A percentile compares a stretch with the other conserved stretches of the same genome.
These are phyloP conservation scores for Lamellibrachia columna DNA, from an alignment of 2,888 invertebrate species.

Conservation along the genomic window DNA sequence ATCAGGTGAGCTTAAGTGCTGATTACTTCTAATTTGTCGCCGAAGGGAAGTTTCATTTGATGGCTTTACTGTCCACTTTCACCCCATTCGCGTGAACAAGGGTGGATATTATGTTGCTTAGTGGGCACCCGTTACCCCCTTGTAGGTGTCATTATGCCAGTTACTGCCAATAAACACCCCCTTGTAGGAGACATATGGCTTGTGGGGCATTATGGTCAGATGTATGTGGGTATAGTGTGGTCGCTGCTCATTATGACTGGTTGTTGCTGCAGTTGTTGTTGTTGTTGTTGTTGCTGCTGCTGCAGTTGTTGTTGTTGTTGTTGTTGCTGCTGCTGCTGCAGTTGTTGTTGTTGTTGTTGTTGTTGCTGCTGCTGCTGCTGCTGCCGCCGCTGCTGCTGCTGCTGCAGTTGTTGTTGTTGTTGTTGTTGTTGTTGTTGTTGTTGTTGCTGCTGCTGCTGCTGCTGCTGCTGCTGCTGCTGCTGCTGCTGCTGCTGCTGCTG, in stretches of 20 bases:
- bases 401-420: neutral
- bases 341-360: neutral
- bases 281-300: neutral
- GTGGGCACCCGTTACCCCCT: neutral
- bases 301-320: neutral
- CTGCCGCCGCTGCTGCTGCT: neutral
- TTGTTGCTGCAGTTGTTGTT: neutral
- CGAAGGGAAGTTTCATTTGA: neutral
- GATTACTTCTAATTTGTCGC: neutral
- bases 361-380: constrained; percentile 7
- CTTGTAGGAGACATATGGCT: neutral
- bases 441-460: neutral
- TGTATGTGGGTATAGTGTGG: neutral
- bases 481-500: neutral
- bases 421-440: neutral
- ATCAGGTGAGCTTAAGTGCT: neutral
- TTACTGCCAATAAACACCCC: neutral
- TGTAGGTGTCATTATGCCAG: neutral
- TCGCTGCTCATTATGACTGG: neutral
- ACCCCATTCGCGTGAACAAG: neutral
- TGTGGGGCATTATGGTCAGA: neutral
- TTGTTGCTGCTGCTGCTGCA: neutral
- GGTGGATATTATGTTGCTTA: neutral
- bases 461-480: neutral
- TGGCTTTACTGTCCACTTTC: neutral